Percentiles rank a stretch among this genome's conserved stretches.
Evolutionary conservation across 2,888 invertebrate species (phyloP).

Genomic region (Eupithecia pulchellata): DNA sequence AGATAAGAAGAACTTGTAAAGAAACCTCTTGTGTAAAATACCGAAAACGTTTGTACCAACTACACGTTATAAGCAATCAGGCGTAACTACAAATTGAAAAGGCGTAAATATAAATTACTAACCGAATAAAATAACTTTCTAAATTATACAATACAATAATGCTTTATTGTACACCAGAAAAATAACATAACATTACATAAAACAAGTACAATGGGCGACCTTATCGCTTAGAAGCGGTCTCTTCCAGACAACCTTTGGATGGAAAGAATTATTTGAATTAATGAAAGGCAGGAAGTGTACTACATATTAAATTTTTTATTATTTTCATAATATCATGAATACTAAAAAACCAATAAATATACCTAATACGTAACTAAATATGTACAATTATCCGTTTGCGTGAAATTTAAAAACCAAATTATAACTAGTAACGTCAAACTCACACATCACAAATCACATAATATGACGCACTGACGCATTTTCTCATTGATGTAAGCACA

Average conservation of each 20-base stretch:
- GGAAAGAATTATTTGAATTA: too few relatives aligned
- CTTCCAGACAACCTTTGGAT: too few relatives aligned
- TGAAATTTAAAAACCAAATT: neutral
- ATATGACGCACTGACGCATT: neutral
- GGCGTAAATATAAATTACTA: neutral
- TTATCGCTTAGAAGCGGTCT: too few relatives aligned
- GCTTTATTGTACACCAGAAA: too few relatives aligned
- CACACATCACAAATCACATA: neutral
- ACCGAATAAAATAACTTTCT: neutral
- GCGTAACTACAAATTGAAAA: neutral
- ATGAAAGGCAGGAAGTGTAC: too few relatives aligned
- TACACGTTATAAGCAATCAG: neutral
- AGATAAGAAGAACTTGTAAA: neutral
- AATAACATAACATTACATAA: too few relatives aligned
- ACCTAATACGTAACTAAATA: too few relatives aligned
- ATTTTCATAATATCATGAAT: too few relatives aligned
- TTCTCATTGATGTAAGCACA: constrained; percentile 15
- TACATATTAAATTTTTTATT: too few relatives aligned
- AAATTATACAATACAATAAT: too few relatives aligned
- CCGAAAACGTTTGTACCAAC: neutral
- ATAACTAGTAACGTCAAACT: neutral
- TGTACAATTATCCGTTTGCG: neutral
- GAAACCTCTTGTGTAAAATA: neutral
- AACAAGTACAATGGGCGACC: too few relatives aligned
- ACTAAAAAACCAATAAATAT: too few relatives aligned